phyloP scores from a whole-genome alignment of 2,888 invertebrate genomes.

The Callimorpha dominula region DNA sequence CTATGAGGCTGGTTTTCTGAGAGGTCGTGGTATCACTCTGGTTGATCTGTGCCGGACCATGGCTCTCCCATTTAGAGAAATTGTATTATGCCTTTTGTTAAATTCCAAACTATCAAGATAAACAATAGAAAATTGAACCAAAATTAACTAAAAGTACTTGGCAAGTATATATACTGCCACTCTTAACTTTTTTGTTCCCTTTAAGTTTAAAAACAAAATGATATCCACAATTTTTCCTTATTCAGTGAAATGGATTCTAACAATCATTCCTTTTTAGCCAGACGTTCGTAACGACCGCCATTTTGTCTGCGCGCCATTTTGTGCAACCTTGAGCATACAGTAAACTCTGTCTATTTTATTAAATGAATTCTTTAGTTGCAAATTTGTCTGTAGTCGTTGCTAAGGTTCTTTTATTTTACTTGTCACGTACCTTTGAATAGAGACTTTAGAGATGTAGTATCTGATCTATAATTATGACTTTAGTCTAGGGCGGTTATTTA shows the following conservation, averaged over 20 bases:
- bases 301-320: constrained; percentile 25
- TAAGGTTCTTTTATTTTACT: neutral
- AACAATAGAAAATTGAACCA: neutral
- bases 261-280: constrained; percentile 48
- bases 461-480: too few relatives aligned
- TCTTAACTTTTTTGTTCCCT: neutral
- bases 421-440: neutral
- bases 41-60: too few relatives aligned
- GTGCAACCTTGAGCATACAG: constrained; percentile 16
- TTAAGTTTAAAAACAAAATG: constrained; percentile 8
- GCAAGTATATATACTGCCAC: neutral
- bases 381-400: constrained; percentile 2
- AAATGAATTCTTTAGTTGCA: constrained; percentile 12
- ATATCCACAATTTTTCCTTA: constrained; percentile 38
- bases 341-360: constrained; percentile 14
- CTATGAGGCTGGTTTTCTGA: too few relatives aligned
- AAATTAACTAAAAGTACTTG: neutral
- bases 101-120: too few relatives aligned
- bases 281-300: constrained; percentile 42
- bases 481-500: too few relatives aligned
- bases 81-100: too few relatives aligned
- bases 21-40: too few relatives aligned
- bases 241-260: constrained; percentile 34
- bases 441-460: neutral
- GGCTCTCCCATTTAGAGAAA: too few relatives aligned